Evolutionary conservation across 2,888 invertebrate genomes (phyloP), one percentile per base, ranked within the genome.

Genomic region (Cantharis rufa): DNA sequence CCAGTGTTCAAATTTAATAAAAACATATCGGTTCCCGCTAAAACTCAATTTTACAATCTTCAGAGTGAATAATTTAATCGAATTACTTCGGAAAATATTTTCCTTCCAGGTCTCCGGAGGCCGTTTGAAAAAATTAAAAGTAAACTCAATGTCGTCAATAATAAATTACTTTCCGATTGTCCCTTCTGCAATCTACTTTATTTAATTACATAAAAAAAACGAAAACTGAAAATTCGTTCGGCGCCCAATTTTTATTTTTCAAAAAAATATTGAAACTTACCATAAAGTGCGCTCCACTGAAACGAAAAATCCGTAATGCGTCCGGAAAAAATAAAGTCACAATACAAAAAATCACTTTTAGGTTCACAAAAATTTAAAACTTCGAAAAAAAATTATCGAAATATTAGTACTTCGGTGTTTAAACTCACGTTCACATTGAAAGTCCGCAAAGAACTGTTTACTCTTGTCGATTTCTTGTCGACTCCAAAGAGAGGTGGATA

Each of bases 371-470:
- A 48, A n/a, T 48, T 48, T n/a, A 48, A 48, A 48, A 48, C n/a
- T 48, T 48, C 48, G 48, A 48, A 48, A 48, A n/a, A 48, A 48
- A 48, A 48, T 48, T 48, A 48, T 48, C 48, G 48, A 48, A 48
- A 48, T 48, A 13, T 48, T 48, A 13, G 7, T n/a, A 48, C 48
- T n/a, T 48, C 1, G n/a, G 9, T 48, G 48, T 48, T 48, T 1
- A 1, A 48, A 48, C 48, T 48, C 32, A 7, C 48, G 48, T 48
- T 48, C 48, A 48, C 48, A n/a, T 48, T n/a, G 81, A 82, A 79
- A 78, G 83, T 80, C 81, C 80, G 82, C 81, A 81, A 84, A 82
- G 83, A 82, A 85, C 85, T 85, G 84, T 84, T 83, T 82, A 28
- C 69, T 69, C 28, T 83, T 82, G 83, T 82, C 78, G 80, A 80